Conservation (phyloP, 2,888 invertebrate species). For the Phragmatobia fuliginosa region DNA sequence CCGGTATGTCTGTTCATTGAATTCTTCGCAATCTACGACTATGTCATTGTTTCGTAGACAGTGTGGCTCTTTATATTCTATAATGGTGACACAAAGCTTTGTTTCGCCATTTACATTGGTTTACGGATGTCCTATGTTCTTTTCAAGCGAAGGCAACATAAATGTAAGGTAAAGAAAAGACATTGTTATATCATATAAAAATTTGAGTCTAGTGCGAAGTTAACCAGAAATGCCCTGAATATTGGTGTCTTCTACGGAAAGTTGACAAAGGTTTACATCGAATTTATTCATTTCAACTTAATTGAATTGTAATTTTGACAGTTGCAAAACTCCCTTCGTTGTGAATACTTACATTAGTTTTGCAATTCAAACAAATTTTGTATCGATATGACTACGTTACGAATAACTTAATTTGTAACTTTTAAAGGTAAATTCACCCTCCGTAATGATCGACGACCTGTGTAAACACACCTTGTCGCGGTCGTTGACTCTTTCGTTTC, state of each 20-base stretch:
- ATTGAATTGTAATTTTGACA: not conserved
- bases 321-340: not conserved
- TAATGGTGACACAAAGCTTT: slow-evolving; percentile 47
- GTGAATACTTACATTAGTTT: not conserved
- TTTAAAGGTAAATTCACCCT: slow-evolving; percentile 33
- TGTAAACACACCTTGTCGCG: slow-evolving; percentile 54
- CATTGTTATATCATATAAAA: slow-evolving; percentile 9
- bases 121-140: slow-evolving; percentile 42
- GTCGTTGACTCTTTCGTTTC: slow-evolving; percentile 56
- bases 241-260: no score
- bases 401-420: not conserved
- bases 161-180: slow-evolving; percentile 26
- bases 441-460: slow-evolving; percentile 47
- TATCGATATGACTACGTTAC: not conserved
- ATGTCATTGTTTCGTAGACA: slow-evolving; percentile 51
- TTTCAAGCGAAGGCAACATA: slow-evolving; percentile 32
- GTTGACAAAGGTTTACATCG: no score
- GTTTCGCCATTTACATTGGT: slow-evolving; percentile 46
- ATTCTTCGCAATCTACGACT: slow-evolving; percentile 36
- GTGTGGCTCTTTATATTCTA: slow-evolving; percentile 47
- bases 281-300: not conserved
- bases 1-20: slow-evolving; percentile 54
- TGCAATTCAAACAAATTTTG: not conserved
- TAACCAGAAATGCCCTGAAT: not conserved
- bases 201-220: not conserved